phyloP scores from a whole-genome alignment of 2,888 invertebrate genomes.

The Carterocephalus palaemon region DNA sequence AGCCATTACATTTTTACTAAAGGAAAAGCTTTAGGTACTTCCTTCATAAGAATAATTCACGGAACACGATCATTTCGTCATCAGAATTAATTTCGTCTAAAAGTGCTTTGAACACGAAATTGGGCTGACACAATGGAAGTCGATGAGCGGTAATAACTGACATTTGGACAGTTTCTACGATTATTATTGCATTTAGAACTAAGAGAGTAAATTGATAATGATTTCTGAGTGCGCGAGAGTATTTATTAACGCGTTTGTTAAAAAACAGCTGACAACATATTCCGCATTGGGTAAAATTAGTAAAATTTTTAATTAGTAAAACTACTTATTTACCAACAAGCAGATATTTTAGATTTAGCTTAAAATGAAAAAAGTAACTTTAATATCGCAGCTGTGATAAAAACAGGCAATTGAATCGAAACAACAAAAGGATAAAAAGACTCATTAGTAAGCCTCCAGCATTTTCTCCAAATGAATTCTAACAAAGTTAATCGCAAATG shows the following conservation, averaged over 20 bases:
- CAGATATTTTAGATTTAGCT: no score
- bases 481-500: conserved; percentile 66
- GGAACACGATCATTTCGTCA: not conserved
- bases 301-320: no score
- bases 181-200: conserved; percentile 31
- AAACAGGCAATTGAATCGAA: conserved; percentile 30
- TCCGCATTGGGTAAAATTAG: no score
- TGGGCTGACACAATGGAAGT: conserved; percentile 36
- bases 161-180: conserved; percentile 38
- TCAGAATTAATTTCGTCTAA: conserved; percentile 38
- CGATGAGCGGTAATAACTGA: conserved; percentile 46
- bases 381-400: no score
- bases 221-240: not conserved
- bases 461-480: conserved; percentile 63
- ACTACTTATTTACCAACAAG: no score
- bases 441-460: conserved; percentile 56
- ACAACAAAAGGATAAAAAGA: conserved; percentile 44
- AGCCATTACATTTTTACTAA: no score
- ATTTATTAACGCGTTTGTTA: no score
- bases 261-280: no score
- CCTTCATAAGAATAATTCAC: no score
- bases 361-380: no score
- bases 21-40: no score
- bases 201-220: conserved; percentile 8
- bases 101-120: conserved; percentile 33